Percentiles rank a stretch among this genome's conserved stretches.
Evolutionary conservation across 37 sponge, comb jelly and placozoan species (phyloP).

Genomic region (Geodia barretti): DNA sequence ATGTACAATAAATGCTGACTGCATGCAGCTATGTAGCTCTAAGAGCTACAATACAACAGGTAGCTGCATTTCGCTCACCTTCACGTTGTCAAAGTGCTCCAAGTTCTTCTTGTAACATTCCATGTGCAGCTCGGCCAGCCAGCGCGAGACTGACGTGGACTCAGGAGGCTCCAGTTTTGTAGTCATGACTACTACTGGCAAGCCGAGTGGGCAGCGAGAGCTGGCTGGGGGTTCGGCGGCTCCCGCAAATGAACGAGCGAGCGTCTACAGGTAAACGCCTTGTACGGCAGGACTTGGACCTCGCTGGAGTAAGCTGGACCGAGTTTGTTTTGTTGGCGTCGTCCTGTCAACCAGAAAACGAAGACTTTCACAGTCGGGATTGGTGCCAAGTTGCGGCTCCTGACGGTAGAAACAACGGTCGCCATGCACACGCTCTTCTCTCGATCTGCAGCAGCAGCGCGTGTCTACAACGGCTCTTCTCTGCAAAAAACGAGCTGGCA

Average conservation of each 20-base stretch:
- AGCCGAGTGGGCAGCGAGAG: neutral
- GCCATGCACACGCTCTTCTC: too few relatives aligned
- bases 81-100: constrained; percentile 50
- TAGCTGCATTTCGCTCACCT: constrained; percentile 27
- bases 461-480: too few relatives aligned
- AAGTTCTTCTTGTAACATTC: constrained; percentile 71
- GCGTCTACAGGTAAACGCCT: neutral
- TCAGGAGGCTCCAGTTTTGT: constrained; percentile 10
- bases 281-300: neutral
- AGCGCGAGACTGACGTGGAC: constrained; percentile 14
- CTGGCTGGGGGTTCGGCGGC: too few relatives aligned
- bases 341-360: neutral
- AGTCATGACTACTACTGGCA: constrained; percentile 18
- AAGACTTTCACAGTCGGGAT: neutral
- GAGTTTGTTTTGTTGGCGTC: too few relatives aligned
- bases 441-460: too few relatives aligned
- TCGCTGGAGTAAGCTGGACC: neutral
- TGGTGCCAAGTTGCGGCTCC: neutral
- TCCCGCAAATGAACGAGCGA: neutral
- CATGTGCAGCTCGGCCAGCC: constrained; percentile 65
- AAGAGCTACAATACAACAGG: too few relatives aligned
- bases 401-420: too few relatives aligned
- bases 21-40: too few relatives aligned
- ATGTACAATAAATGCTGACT: too few relatives aligned
- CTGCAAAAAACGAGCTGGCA: too few relatives aligned